Conservation (phyloP, 2,113 vertebrate species). For the Pampusana beccarii region DNA sequence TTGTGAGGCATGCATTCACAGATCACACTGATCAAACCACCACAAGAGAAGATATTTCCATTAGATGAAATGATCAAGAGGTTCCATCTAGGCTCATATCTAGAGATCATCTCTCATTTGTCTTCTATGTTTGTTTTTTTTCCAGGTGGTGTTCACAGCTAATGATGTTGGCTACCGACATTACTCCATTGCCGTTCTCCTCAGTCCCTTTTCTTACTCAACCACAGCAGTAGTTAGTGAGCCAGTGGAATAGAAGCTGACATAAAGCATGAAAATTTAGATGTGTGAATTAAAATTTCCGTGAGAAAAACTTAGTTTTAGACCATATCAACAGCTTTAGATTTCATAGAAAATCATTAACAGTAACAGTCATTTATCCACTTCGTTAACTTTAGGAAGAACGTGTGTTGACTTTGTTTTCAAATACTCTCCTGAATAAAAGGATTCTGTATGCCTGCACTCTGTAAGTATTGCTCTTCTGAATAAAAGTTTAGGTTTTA, state of each 20-base stretch:
- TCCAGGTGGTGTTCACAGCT: constrained; percentile 86
- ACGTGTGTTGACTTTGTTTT: neutral
- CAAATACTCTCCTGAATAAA: neutral
- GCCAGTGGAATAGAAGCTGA: constrained; percentile 60
- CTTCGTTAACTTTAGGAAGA: neutral
- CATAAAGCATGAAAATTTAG: neutral
- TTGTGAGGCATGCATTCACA: too few species aligned
- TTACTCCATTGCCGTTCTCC: constrained; percentile 81
- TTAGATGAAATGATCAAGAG: neutral
- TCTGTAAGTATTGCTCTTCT: neutral
- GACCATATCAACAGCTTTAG: neutral
- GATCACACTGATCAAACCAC: neutral
- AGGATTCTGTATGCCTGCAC: neutral
- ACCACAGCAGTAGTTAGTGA: constrained; percentile 80
- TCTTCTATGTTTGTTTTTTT: neutral
- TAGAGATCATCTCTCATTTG: neutral
- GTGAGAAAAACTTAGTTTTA: neutral
- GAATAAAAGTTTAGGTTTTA: neutral
- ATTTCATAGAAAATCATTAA: neutral
- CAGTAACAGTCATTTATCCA: neutral
- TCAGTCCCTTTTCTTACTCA: constrained; percentile 88
- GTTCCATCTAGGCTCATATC: neutral
- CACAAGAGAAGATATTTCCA: neutral
- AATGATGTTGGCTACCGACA: constrained; percentile 78
- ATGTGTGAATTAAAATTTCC: neutral